Evolutionary conservation across 2,888 invertebrate genomes (phyloP).

Genomic region (Halictus quadricinctus): DNA sequence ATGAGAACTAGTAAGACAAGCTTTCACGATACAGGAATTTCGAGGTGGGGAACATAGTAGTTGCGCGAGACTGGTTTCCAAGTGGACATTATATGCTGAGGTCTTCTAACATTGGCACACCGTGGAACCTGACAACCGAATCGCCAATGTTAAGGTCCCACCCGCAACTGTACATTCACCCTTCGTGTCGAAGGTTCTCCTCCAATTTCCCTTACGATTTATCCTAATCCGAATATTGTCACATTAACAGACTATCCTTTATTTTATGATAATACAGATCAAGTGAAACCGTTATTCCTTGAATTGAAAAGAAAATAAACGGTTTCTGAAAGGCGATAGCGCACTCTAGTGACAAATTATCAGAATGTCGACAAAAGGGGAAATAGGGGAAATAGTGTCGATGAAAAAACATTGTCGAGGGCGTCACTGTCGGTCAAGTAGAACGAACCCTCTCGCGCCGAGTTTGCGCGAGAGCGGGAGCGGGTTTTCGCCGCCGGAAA

Average conservation of each 20-base stretch:
- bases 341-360: too few species aligned
- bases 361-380: too few species aligned
- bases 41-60: not conserved
- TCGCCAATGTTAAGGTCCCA: not conserved
- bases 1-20: constrained; percentile 11
- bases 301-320: too few species aligned
- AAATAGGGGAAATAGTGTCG: not conserved
- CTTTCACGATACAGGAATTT: constrained; percentile 7
- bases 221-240: too few species aligned
- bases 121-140: not conserved
- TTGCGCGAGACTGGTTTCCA: not conserved
- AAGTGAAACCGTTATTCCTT: too few species aligned
- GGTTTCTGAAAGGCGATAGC: too few species aligned
- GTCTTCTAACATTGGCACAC: not conserved
- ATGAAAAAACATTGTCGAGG: not conserved
- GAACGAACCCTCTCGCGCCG: not conserved
- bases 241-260: too few species aligned
- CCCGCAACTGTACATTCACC: not conserved
- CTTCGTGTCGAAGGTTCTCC: not conserved
- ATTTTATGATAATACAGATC: too few species aligned
- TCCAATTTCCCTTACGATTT: not conserved
- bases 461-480: not conserved
- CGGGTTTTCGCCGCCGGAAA: not conserved
- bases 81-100: not conserved
- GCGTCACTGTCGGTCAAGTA: not conserved